Base-by-base conservation (phyloP, 2,113 vertebrate genomes). In the Phaethon lepturus region DNA sequence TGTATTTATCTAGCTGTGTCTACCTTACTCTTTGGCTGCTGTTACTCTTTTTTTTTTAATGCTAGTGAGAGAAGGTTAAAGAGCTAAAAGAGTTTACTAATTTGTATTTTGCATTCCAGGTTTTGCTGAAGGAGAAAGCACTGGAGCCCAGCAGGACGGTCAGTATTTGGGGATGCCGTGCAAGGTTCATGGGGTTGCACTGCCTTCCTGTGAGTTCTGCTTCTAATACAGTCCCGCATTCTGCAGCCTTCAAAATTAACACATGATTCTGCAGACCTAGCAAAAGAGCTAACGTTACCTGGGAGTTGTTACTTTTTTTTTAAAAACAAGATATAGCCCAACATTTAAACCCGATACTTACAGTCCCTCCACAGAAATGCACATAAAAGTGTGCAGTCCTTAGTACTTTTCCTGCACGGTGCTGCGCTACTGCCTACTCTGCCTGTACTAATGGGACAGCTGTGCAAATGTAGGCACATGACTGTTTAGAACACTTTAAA, bases 1-100 rank as follows among this genome's bases (percentile, higher is more conserved):
- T 10, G 14, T n/a, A 4, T 50, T 59, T 22, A 33, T 29, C 11
- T 7, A 18, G 7, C 29, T 58, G 45, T 0, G 0, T 44, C n/a
- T 63, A 22, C 59, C 29, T 11, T 29, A 52, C 53, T 19, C n/a
- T 50, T 15, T 49, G 42, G 13, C 19, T 90, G 17, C 5, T 19
- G 13, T 47, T 28, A 40, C 12, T 1, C 10, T 20, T 42, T 26
- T 71, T n/a, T 1, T 72, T 60, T 33, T n/a, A 14, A 24, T 76
- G 25, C 23, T 52, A 47, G 11, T 33, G 23, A 55, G 26, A 76
- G 29, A 52, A 28, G 5, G 23, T 38, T 38, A 38, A 38, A 38
- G 38, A 52, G 11, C 47, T 40, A 13, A 53, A 66, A 52, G 10
- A 47, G 23, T 28, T 60, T 11, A 50, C 53, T 81, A 18, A 86